phyloP scores from a whole-genome alignment of 1,140 invertebrate species.

The Pogonomyrmex californicus region DNA sequence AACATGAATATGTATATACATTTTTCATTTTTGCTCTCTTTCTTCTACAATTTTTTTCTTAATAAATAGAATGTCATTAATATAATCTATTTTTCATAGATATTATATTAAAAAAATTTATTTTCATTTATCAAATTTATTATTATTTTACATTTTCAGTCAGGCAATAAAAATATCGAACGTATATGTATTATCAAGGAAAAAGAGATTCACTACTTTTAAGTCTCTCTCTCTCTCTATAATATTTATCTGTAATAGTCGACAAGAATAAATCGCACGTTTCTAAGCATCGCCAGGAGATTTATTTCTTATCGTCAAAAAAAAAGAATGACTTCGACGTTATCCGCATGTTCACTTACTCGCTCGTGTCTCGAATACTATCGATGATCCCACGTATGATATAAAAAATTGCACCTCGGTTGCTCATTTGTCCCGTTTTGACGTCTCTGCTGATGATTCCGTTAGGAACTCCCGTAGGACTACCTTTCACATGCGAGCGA shows the following conservation, averaged over 20 bases:
- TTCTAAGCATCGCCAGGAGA: neutral
- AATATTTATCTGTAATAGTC: neutral
- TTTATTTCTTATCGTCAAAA: conserved; percentile 29
- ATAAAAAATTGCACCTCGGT: conserved; percentile 39
- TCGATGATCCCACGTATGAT: conserved; percentile 20
- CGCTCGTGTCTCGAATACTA: conserved; percentile 27
- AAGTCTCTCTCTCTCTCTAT: neutral
- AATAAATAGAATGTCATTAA: neutral
- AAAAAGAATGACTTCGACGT: conserved; percentile 28
- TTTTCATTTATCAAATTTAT: neutral
- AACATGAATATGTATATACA: neutral
- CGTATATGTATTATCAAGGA: neutral
- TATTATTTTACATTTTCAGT: neutral
- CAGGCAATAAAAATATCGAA: neutral
- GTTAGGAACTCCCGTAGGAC: conserved; percentile 1
- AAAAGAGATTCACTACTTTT: neutral
- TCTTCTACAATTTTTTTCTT: neutral
- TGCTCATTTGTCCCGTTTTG: conserved; percentile 33
- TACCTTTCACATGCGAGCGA: conserved; percentile 12
- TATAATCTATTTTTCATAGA: neutral
- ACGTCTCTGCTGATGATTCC: conserved; percentile 27
- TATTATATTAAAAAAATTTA: neutral
- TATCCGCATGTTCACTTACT: conserved; percentile 12
- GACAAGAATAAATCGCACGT: conserved; percentile 31
- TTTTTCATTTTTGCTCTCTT: neutral